These are phyloP conservation scores for Tupiocoris notatus DNA, from an alignment of 2,888 invertebrate species.

Conservation along the genomic window DNA sequence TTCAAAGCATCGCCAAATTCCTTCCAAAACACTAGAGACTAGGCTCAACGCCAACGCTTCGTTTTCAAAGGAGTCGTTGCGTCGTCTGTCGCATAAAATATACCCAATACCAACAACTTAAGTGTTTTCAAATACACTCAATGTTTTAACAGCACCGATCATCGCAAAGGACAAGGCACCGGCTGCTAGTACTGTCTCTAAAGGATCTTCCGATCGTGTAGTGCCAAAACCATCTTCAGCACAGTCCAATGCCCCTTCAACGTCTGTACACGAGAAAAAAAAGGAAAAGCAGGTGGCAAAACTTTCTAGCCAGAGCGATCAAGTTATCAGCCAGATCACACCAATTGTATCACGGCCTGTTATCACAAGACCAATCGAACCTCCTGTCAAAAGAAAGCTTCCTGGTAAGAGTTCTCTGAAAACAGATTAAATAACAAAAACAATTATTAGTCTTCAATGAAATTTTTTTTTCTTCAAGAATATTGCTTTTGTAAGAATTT, in stretches of 20 bases:
- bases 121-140: too few relatives aligned
- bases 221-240: not conserved
- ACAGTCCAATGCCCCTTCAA: not conserved
- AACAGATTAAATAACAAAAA: too few relatives aligned
- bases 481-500: too few relatives aligned
- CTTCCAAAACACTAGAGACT: too few relatives aligned
- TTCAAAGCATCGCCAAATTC: too few relatives aligned
- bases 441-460: too few relatives aligned
- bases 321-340: not conserved
- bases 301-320: not conserved
- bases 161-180: slow-evolving; percentile 11
- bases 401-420: too few relatives aligned
- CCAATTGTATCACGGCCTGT: not conserved
- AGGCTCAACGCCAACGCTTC: too few relatives aligned
- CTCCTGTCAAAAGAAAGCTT: slow-evolving; percentile 18
- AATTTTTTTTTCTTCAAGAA: too few relatives aligned
- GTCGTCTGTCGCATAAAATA: too few relatives aligned
- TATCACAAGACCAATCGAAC: not conserved
- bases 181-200: not conserved
- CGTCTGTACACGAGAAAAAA: not conserved
- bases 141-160: slow-evolving; percentile 11
- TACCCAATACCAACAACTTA: too few relatives aligned
- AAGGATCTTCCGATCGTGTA: not conserved
- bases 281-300: not conserved
- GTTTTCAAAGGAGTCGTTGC: too few relatives aligned